These are phyloP conservation scores for Vulpes lagopus DNA, from an alignment of 2,113 vertebrate genomes.

Conservation along the genomic window DNA sequence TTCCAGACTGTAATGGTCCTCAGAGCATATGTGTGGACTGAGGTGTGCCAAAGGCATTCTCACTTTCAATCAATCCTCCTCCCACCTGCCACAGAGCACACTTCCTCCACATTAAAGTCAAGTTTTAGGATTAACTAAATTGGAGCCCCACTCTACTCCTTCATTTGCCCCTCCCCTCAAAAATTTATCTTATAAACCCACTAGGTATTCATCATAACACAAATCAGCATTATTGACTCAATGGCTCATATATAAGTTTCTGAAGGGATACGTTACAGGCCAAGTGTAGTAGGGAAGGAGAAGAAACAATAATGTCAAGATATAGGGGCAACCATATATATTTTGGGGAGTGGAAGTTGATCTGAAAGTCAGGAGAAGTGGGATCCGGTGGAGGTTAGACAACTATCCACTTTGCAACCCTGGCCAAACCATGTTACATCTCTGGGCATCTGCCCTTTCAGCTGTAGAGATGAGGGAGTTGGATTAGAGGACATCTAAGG, in stretches of 20 bases:
- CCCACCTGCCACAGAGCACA: background rate
- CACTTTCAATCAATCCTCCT: background rate
- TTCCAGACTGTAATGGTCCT: background rate
- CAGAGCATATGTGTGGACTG: background rate
- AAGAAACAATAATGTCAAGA: background rate
- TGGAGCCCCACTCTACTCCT: background rate
- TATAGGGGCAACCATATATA: background rate
- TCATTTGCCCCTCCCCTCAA: background rate
- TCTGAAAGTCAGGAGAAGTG: background rate
- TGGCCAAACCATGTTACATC: background rate
- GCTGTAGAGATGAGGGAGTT: background rate
- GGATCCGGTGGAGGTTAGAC: background rate
- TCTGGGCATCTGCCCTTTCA: background rate
- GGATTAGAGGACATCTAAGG: background rate
- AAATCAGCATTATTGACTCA: background rate
- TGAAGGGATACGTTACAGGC: background rate
- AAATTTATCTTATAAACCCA: background rate
- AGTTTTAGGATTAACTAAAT: background rate
- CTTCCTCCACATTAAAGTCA: background rate
- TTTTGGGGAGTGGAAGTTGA: background rate
- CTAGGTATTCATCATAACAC: background rate
- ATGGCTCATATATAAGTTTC: background rate
- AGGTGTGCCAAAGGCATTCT: background rate
- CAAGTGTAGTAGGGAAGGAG: background rate
- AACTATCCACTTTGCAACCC: background rate